Base-by-base conservation (phyloP, 2,113 vertebrate species). In the Petrocephalus microphthalmus region DNA sequence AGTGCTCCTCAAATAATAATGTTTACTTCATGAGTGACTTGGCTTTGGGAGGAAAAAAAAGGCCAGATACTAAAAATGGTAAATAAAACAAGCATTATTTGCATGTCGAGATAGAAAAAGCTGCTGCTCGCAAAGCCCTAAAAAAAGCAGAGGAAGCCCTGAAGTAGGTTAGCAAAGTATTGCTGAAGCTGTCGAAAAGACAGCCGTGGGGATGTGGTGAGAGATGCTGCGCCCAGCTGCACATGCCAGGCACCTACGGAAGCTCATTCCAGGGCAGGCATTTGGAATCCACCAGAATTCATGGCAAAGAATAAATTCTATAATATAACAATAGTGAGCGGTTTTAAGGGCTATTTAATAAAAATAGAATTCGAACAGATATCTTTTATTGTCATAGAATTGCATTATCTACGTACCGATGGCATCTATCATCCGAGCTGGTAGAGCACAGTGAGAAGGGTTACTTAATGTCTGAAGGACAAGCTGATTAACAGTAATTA, bases 121-220 rank as follows among this genome's bases (percentile, higher is more conserved):
- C 33, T 78, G 33, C 71, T 42, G 71, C 33, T 42, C 6, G 37
- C 6, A 6, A 2, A 7, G 17, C 33, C 15, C 33, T 33, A 78
- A 37, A 78, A 74, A 78, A 78, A 42, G 71, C 33, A 2, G 4
- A 19, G 17, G 71, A 42, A 42, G 71, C 33, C 71, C 33, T 78
- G 71, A 78, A 78, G 71, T 78, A 78, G 71, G 71, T 78, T 78
- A 78, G 67, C 67, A 74, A 74, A 74, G 29, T 74, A 74, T 17
- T 74, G 67, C 67, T 74, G 67, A 74, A 74, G 67, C 67, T 74
- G 67, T 37, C 11, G 67, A 74, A 74, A 74, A 0, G 25, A n/a
- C 3, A 37, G 67, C 67, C 29, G 33, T 1, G 29, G 67, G 29
- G 29, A 13, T 8, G 0, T 1, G 5, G 29, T 74, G 33, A 74